Conservation (phyloP, 2,888 invertebrate species). For the Conops quadrifasciatus region DNA sequence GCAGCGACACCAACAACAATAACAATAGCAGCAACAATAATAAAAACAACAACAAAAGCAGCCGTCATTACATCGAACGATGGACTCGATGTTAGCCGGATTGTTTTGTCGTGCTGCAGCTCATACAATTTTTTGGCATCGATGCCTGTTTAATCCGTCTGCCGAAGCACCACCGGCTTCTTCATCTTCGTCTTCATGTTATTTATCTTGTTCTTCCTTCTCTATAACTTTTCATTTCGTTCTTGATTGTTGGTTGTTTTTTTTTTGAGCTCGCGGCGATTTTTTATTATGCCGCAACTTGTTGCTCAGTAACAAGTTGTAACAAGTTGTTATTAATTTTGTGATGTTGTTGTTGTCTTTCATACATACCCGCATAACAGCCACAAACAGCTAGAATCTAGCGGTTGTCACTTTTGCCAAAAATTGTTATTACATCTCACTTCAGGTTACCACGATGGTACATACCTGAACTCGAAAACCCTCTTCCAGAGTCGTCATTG, state of each 20-base stretch:
- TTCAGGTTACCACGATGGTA: constrained; percentile 45
- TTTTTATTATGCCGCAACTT: constrained; percentile 6
- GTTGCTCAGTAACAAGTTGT: background rate
- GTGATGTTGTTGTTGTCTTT: constrained; percentile 1
- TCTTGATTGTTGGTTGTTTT: constrained; percentile 13
- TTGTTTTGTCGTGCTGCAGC: constrained; percentile 11
- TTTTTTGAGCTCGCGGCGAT: constrained; percentile 35
- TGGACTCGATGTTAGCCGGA: background rate
- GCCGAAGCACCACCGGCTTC: too few species aligned
- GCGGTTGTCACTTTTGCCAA: constrained; percentile 53
- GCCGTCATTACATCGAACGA: background rate
- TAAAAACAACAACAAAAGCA: background rate
- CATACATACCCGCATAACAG: background rate
- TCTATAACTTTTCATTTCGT: background rate
- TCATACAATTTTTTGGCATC: constrained; percentile 27
- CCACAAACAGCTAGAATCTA: constrained; percentile 19
- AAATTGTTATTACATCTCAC: constrained; percentile 57
- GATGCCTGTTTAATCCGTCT: too few species aligned
- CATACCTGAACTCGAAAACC: background rate
- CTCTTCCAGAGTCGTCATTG: too few species aligned
- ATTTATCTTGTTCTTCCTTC: background rate
- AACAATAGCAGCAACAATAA: background rate
- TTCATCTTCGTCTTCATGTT: background rate
- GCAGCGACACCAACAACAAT: background rate
- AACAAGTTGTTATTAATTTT: background rate